phyloP scores from a whole-genome alignment of 2,888 invertebrate species.

The Auanema sp. region DNA sequence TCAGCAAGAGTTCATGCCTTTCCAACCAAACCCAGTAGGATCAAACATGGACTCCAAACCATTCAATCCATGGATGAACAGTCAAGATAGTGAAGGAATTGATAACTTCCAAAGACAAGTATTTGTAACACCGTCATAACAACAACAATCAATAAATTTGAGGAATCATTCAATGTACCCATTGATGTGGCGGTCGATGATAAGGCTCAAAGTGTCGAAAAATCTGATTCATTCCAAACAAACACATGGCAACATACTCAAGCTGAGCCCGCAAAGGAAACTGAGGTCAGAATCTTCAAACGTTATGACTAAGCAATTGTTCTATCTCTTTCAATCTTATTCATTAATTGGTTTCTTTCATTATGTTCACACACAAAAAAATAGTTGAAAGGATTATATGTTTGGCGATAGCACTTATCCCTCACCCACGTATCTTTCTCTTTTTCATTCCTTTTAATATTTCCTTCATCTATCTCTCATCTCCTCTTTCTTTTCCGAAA shows the following conservation, averaged over 20 bases:
- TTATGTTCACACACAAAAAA: neutral
- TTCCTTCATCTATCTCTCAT: too few relatives aligned
- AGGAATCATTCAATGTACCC: constrained; percentile 25
- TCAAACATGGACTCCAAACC: neutral
- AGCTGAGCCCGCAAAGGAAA: constrained; percentile 6
- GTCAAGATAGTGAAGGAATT: constrained; percentile 14
- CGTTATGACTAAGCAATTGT: neutral
- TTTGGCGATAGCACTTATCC: too few relatives aligned
- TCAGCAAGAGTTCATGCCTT: constrained; percentile 14
- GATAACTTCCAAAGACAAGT: constrained; percentile 23
- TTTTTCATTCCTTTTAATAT: too few relatives aligned
- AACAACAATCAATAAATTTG: neutral
- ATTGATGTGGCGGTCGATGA: constrained; percentile 15
- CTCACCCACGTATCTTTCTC: too few relatives aligned
- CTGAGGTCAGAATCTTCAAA: neutral
- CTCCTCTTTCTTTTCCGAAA: too few relatives aligned
- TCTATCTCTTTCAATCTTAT: too few relatives aligned
- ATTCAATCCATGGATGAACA: constrained; percentile 16
- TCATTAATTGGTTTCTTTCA: constrained; percentile 10
- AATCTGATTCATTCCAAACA: constrained; percentile 9
- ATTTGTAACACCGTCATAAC: neutral
- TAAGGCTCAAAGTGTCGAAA: constrained; percentile 9
- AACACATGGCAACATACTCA: constrained; percentile 25
- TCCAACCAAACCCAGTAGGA: constrained; percentile 21
- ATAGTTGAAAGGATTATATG: too few relatives aligned